Conservation (phyloP, 2,797 vertebrate species). For the Ptychobarbus kaznakovi region DNA sequence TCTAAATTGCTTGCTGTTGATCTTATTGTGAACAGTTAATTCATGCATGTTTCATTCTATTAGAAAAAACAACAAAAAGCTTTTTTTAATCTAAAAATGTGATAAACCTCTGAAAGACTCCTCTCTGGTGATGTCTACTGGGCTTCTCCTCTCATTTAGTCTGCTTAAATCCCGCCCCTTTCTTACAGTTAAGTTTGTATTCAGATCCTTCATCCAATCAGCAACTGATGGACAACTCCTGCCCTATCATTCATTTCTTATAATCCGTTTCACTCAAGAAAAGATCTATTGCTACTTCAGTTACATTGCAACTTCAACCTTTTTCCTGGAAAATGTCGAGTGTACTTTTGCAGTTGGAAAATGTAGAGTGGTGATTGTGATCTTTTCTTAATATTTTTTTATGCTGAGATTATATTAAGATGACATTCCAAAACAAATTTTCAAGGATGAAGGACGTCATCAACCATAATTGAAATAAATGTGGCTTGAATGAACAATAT, state of each 20-base stretch:
- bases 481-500: no score
- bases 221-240: neutral
- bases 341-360: neutral
- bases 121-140: neutral
- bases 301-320: neutral
- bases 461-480: neutral
- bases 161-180: neutral
- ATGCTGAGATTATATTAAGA: neutral
- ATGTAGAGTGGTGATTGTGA: neutral
- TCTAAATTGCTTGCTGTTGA: neutral
- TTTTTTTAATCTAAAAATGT: neutral
- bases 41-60: neutral
- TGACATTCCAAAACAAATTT: neutral
- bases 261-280: neutral
- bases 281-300: neutral
- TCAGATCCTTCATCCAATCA: neutral
- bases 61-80: neutral
- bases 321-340: neutral
- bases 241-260: neutral
- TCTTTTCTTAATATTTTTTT: neutral
- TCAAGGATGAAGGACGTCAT: neutral
- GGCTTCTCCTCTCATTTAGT: neutral
- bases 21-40: neutral
- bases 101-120: neutral
- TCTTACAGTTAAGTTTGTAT: neutral